Evolutionary conservation across 1,140 invertebrate species (phyloP).

Genomic region (Sycobia sp.): DNA sequence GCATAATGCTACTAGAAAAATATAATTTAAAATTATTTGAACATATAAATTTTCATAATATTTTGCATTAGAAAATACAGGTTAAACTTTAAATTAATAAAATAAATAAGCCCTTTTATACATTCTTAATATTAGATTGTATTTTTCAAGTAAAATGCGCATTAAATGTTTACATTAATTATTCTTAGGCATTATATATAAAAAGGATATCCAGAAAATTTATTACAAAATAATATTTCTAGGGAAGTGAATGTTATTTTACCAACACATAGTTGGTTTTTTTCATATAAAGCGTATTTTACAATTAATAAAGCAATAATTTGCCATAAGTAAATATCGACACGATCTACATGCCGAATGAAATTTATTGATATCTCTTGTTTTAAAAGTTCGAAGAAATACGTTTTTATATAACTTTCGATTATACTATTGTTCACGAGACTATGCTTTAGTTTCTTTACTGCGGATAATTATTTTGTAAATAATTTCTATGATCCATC

Average conservation of each 20-base stretch:
- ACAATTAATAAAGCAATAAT: slow-evolving; percentile 19
- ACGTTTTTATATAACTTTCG: too few species aligned
- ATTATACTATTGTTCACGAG: too few species aligned
- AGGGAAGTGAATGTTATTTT: slow-evolving; percentile 8
- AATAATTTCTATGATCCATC: too few species aligned
- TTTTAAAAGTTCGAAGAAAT: too few species aligned
- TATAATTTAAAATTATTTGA: too few species aligned
- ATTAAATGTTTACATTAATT: slow-evolving; percentile 25
- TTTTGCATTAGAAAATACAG: slow-evolving; percentile 3
- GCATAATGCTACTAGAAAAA: too few species aligned
- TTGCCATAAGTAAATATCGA: slow-evolving; percentile 16
- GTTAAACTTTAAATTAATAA: slow-evolving; percentile 15
- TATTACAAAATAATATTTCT: slow-evolving; percentile 32
- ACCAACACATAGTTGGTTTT: slow-evolving; percentile 1
- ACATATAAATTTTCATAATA: too few species aligned
- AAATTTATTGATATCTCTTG: too few species aligned
- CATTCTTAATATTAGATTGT: slow-evolving; percentile 11
- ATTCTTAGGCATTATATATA: slow-evolving; percentile 18
- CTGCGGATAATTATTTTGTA: too few species aligned
- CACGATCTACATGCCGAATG: slow-evolving; percentile 14
- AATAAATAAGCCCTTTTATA: slow-evolving; percentile 20
- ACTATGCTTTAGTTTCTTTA: too few species aligned
- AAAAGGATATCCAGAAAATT: slow-evolving; percentile 18
- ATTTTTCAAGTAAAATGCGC: slow-evolving; percentile 27
- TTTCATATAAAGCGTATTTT: slow-evolving; percentile 19